A percentile compares a stretch with the other conserved stretches of the same genome.
Evolutionary conservation across 2,888 invertebrate species (phyloP).

Genomic region (Zygogramma bicolorata): DNA sequence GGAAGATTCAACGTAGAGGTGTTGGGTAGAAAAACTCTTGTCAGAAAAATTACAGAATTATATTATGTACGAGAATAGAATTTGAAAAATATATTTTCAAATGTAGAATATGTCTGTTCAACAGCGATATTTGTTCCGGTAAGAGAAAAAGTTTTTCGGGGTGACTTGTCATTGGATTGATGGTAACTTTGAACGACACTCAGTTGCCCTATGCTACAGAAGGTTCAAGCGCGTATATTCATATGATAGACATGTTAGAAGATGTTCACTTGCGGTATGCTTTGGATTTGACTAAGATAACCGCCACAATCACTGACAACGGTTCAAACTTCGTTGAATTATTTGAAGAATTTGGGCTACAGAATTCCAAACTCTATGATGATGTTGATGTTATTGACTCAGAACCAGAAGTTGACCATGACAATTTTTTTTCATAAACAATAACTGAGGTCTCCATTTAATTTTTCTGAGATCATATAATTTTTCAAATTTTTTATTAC

Average conservation of each 20-base stretch:
- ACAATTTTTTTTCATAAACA: no score
- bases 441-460: no score
- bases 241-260: constrained; percentile 42
- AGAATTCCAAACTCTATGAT: neutral
- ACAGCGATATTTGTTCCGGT: constrained; percentile 49
- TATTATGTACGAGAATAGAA: no score
- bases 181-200: constrained; percentile 30
- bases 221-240: constrained; percentile 47
- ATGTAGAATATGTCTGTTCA: constrained; percentile 21
- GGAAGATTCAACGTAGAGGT: no score
- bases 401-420: no score
- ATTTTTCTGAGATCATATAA: no score
- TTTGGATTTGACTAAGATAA: constrained; percentile 25
- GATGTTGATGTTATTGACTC: no score
- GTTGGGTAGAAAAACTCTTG: no score
- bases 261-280: constrained; percentile 34
- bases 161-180: constrained; percentile 48
- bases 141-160: constrained; percentile 47
- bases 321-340: constrained; percentile 44
- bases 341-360: constrained; percentile 39
- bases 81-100: neutral
- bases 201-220: constrained; percentile 47
- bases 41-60: no score
- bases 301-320: constrained; percentile 40
- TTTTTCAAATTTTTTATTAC: no score